Conservation (phyloP, 2,797 vertebrate genomes). For the Amblyraja radiata region DNA sequence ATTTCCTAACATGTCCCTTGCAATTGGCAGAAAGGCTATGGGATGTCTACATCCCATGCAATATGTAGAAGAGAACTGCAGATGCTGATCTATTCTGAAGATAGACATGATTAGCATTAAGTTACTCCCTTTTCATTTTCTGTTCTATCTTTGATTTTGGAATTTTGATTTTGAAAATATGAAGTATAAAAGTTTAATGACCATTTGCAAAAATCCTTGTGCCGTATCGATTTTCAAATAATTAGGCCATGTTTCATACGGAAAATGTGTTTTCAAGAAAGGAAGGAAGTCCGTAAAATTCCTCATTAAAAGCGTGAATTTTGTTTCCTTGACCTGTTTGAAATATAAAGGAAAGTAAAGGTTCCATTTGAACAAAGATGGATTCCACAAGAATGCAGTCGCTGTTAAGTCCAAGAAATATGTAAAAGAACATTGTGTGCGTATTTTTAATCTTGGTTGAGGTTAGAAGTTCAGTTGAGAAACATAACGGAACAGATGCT, state of each 20-base stretch:
- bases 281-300: background rate
- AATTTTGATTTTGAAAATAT: too few relatives aligned
- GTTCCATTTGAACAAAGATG: background rate
- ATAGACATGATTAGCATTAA: too few relatives aligned
- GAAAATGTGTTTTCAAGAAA: background rate
- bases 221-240: background rate
- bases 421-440: background rate
- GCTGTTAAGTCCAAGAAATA: background rate
- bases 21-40: too few relatives aligned
- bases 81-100: too few relatives aligned
- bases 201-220: background rate
- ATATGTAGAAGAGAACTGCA: too few relatives aligned
- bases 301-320: background rate
- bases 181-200: background rate
- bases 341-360: background rate
- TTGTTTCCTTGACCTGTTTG: too few relatives aligned
- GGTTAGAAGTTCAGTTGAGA: conserved; percentile 4
- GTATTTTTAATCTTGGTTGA: background rate
- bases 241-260: background rate
- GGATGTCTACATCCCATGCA: too few relatives aligned
- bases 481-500: conserved; percentile 17
- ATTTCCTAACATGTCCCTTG: too few relatives aligned
- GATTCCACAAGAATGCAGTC: background rate
- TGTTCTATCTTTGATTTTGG: too few relatives aligned
- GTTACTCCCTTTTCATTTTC: too few relatives aligned